Conservation (phyloP, 1,140 invertebrate genomes). For the Zaprionus kolodkinae region DNA sequence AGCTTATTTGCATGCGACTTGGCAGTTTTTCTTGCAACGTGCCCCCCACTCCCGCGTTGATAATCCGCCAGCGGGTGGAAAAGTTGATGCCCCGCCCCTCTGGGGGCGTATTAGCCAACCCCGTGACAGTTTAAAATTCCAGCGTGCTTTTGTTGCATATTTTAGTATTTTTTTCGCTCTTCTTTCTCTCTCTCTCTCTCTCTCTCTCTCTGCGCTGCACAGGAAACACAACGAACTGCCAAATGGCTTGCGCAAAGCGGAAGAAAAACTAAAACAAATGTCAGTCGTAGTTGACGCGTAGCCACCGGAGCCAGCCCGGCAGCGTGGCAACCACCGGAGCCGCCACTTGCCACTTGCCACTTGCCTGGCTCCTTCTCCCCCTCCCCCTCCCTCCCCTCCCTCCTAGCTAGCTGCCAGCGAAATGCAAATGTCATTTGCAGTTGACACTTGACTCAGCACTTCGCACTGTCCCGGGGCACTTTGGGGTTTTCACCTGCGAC, state of each 20-base stretch:
- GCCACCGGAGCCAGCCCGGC: constrained; percentile 54
- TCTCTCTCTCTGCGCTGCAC: constrained; percentile 22
- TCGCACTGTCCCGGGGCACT: constrained; percentile 80
- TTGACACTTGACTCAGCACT: constrained; percentile 83
- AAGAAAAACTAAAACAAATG: constrained; percentile 83
- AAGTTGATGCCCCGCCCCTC: not conserved
- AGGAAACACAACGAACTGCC: constrained; percentile 77
- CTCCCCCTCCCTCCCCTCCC: not conserved
- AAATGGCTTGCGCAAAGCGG: constrained; percentile 80
- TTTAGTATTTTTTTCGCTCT: constrained; percentile 44
- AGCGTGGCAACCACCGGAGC: constrained; percentile 24
- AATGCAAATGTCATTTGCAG: constrained; percentile 83
- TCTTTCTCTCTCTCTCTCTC: constrained; percentile 25
- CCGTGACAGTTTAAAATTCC: constrained; percentile 70
- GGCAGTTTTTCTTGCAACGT: constrained; percentile 1
- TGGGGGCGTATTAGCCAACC: constrained; percentile 53
- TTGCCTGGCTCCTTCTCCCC: not conserved
- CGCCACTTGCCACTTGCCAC: constrained; percentile 24
- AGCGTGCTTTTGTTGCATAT: constrained; percentile 64
- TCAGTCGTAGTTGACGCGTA: constrained; percentile 81
- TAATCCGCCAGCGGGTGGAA: not conserved
- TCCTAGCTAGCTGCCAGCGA: constrained; percentile 62
- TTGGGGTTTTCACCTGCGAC: constrained; percentile 79
- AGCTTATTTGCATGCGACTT: constrained; percentile 12
- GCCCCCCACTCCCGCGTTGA: not conserved